Conservation (phyloP, 1,140 invertebrate species). For the Penaeus chinensis region DNA sequence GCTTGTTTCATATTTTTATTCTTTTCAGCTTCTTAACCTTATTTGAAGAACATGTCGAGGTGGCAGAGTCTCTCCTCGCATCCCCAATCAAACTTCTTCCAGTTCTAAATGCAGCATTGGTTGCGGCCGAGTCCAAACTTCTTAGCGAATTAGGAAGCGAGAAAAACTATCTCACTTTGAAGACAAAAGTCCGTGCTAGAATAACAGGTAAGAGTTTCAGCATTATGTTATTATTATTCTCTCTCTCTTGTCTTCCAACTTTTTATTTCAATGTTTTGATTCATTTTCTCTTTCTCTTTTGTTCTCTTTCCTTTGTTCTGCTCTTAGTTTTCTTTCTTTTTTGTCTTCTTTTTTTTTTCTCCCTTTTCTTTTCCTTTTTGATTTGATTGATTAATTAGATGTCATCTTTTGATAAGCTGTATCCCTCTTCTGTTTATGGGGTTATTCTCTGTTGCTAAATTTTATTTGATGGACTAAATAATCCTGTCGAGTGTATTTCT, state of each 20-base stretch:
- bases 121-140: slow-evolving; percentile 74
- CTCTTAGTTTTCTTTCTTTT: too few relatives aligned
- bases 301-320: too few relatives aligned
- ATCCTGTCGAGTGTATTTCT: too few relatives aligned
- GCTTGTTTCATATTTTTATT: slow-evolving; percentile 45
- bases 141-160: slow-evolving; percentile 68
- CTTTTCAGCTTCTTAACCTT: slow-evolving; percentile 75
- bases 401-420: not conserved
- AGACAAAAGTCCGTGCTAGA: slow-evolving; percentile 77
- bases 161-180: slow-evolving; percentile 69
- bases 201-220: slow-evolving; percentile 68
- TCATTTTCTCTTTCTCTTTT: not conserved
- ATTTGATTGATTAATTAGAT: slow-evolving; percentile 19
- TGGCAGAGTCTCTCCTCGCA: slow-evolving; percentile 73
- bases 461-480: too few relatives aligned
- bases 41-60: slow-evolving; percentile 73
- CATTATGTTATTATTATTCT: not conserved
- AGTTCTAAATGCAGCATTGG: slow-evolving; percentile 75
- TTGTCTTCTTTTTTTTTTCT: too few relatives aligned
- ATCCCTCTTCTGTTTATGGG: too few relatives aligned
- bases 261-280: not conserved
- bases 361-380: too few relatives aligned
- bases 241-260: not conserved
- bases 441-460: too few relatives aligned
- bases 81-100: slow-evolving; percentile 73